Evolutionary conservation across 2,888 invertebrate genomes (phyloP).

Genomic region (Autographa gamma): DNA sequence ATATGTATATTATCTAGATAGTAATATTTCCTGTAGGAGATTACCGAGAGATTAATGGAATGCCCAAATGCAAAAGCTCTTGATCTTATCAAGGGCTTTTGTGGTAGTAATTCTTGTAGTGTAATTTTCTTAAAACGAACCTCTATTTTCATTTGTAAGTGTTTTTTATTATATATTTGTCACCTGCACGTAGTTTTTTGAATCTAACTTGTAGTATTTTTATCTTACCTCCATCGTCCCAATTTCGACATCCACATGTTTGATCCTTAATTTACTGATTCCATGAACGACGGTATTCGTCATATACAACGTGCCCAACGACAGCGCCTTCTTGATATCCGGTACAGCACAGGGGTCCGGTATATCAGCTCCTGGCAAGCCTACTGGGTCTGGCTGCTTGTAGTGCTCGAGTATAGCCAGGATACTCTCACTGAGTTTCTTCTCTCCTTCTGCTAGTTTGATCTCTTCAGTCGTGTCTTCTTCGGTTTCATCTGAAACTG

Average conservation of each 20-base stretch:
- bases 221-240: conserved; percentile 91
- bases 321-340: conserved; percentile 92
- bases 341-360: conserved; percentile 95
- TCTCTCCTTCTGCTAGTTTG: conserved; percentile 84
- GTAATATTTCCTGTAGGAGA: too few relatives aligned
- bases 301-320: conserved; percentile 92
- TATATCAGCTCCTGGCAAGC: conserved; percentile 93
- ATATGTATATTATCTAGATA: too few relatives aligned
- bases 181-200: too few relatives aligned
- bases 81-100: too few relatives aligned
- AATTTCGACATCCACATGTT: conserved; percentile 91
- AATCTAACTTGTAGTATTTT: too few relatives aligned
- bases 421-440: conserved; percentile 92
- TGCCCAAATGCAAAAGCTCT: too few relatives aligned
- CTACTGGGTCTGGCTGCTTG: conserved; percentile 93
- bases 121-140: too few relatives aligned
- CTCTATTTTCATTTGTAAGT: too few relatives aligned
- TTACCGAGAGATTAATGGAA: too few relatives aligned
- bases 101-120: too few relatives aligned
- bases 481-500: conserved; percentile 49
- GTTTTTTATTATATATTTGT: too few relatives aligned
- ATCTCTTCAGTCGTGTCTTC: conserved; percentile 49
- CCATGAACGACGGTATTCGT: conserved; percentile 92
- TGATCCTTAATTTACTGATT: conserved; percentile 93
- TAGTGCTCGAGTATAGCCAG: conserved; percentile 92